Evolutionary conservation across 64 coral and sea anemone genomes (phyloP).

Genomic region (Dendrophyllia cribrosa): DNA sequence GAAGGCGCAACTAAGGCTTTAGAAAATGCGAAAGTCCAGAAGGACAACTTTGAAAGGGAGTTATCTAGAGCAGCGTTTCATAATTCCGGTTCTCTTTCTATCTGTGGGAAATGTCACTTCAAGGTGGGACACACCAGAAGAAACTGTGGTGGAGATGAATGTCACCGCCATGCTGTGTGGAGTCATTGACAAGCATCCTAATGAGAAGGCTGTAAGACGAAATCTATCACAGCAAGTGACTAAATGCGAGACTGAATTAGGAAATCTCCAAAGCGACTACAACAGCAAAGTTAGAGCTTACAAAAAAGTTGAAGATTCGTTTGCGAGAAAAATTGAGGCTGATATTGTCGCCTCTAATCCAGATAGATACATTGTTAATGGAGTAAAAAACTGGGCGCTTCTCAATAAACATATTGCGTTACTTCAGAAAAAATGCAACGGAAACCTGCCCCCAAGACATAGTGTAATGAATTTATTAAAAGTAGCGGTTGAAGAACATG

Average conservation of each 20-base stretch:
- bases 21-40: background rate
- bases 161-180: slow-evolving; percentile 41
- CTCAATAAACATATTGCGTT: slow-evolving; percentile 24
- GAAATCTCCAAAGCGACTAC: slow-evolving; percentile 36
- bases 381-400: slow-evolving; percentile 47
- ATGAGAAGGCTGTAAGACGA: slow-evolving; percentile 10
- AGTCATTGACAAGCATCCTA: slow-evolving; percentile 39
- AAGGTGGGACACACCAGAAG: slow-evolving; percentile 34
- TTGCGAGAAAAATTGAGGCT: slow-evolving; percentile 42
- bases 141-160: slow-evolving; percentile 9
- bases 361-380: slow-evolving; percentile 39
- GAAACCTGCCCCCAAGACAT: background rate
- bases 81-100: slow-evolving; percentile 18
- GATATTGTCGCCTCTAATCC: slow-evolving; percentile 42
- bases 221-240: background rate
- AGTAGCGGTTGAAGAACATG: slow-evolving; percentile 8
- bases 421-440: slow-evolving; percentile 28
- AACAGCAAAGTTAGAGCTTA: slow-evolving; percentile 19
- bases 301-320: slow-evolving; percentile 42
- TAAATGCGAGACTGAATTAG: slow-evolving; percentile 35
- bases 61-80: slow-evolving; percentile 17
- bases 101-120: slow-evolving; percentile 23
- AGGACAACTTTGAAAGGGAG: slow-evolving; percentile 33
- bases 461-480: background rate
- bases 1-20: slow-evolving; percentile 12